Evolutionary conservation across 2,888 invertebrate genomes (phyloP), one percentile per base, ranked within the genome.

Genomic region (Amblyjoppa proteus): DNA sequence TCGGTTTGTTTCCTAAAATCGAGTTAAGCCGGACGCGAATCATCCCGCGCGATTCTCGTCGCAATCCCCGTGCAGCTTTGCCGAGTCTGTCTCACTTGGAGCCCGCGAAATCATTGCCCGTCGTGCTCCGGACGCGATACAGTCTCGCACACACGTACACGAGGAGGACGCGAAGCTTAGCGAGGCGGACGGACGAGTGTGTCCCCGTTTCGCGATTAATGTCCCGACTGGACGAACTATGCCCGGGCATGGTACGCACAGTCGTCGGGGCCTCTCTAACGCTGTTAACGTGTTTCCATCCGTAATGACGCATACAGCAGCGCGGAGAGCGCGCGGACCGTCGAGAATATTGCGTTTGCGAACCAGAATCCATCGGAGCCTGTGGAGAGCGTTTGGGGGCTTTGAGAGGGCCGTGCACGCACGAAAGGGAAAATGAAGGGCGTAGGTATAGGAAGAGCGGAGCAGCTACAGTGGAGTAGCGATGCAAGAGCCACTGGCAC

Each of bases 221-320:
- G 89, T 89, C 88, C 87, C 86, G 88, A 84, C 87, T 85, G 88
- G 88, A 90, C 90, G 89, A 89, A 89, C 89, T 88, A 87, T 53
- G 56, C 38, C 25, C 13, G 38, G 9, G n/a, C 25, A 20, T 34
- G 75, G 49, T 75, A 51, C 75, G 51, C 25, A 34, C 34, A 34
- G 34, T 31, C 83, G 86, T 88, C 84, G 90, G 31, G 87, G 87
- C 89, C 53, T 53, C 75, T 64, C 89, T 91, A 92, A 91, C 89
- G 89, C 77, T 85, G 88, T 89, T 89, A 88, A 87, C 91, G 89
- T 91, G 90, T 92, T 92, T 91, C 91, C 91, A 89, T 89, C 91
- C 90, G 89, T 92, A 93, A 93, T 93, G 91, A 93, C 91, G 92
- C 91, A 91, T 90, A 91, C 89, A 91, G 86, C 88, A 71, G 77